phyloP scores from a whole-genome alignment of 37 sponge, comb jelly and placozoan genomes.

The Eunapius fragilis region DNA sequence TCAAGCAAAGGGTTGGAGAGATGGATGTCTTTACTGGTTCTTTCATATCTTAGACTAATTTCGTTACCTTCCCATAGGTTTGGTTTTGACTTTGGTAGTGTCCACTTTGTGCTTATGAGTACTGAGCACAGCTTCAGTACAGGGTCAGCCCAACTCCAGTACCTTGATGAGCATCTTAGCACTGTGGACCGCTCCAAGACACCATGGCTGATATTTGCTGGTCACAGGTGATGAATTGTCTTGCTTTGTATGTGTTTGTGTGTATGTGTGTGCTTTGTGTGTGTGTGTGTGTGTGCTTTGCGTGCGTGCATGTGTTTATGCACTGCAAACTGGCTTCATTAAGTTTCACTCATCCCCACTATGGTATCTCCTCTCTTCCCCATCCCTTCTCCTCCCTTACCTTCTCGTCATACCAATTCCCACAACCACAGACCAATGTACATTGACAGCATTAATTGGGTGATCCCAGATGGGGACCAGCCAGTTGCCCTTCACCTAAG shows the following conservation, averaged over 20 bases:
- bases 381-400: not conserved
- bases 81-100: constrained; percentile 70
- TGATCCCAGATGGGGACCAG: not conserved
- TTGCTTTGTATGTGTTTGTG: not conserved
- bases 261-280: not conserved
- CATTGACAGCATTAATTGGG: constrained; percentile 51
- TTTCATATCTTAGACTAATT: too few species aligned
- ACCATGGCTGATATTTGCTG: constrained; percentile 83
- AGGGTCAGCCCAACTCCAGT: too few species aligned
- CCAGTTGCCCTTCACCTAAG: constrained; percentile 39
- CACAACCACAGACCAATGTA: constrained; percentile 79
- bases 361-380: not conserved
- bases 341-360: not conserved
- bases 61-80: constrained; percentile 39
- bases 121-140: constrained; percentile 84
- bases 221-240: constrained; percentile 73
- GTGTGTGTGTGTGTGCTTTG: too few species aligned
- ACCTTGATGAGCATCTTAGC: constrained; percentile 49
- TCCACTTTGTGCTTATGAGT: constrained; percentile 80
- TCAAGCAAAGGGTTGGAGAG: too few species aligned
- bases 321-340: too few species aligned
- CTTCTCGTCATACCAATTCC: too few species aligned
- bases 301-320: too few species aligned
- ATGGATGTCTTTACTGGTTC: too few species aligned
- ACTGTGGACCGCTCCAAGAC: constrained; percentile 66